A percentile compares a stretch with the other conserved stretches of the same genome.
These are phyloP conservation scores for Contarinia nasturtii DNA, from an alignment of 1,140 invertebrate genomes.

Conservation along the genomic window DNA sequence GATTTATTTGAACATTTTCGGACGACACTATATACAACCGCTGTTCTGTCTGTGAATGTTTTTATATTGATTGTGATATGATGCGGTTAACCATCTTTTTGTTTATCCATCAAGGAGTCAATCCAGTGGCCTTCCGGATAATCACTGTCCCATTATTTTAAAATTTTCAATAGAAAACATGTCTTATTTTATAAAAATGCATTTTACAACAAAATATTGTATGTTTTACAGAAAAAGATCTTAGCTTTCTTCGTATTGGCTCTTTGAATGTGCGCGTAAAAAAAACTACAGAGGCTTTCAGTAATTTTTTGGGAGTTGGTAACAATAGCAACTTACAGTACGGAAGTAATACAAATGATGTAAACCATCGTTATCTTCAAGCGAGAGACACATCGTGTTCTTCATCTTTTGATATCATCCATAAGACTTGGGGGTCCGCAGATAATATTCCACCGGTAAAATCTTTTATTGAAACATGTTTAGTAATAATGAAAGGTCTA, in stretches of 20 bases:
- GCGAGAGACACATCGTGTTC: slow-evolving; percentile 14
- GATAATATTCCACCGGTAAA: slow-evolving; percentile 54
- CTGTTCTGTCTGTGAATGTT: no score
- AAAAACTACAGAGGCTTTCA: slow-evolving; percentile 76
- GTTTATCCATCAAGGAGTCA: no score
- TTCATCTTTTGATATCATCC: slow-evolving; percentile 31
- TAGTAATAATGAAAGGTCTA: neutral
- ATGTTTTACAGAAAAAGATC: slow-evolving; percentile 50
- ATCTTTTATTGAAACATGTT: slow-evolving; percentile 1
- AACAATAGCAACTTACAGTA: slow-evolving; percentile 20
- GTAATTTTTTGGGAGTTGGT: slow-evolving; percentile 65
- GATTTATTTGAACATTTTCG: no score
- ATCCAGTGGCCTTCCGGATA: no score
- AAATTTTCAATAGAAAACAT: no score
- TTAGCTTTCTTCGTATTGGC: slow-evolving; percentile 72
- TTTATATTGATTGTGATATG: no score
- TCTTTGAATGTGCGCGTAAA: slow-evolving; percentile 81
- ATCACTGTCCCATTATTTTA: no score
- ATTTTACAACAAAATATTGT: neutral
- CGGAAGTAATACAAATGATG: neutral
- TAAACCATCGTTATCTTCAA: neutral
- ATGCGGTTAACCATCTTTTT: no score
- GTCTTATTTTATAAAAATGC: no score
- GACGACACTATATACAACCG: no score
- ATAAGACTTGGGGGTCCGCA: slow-evolving; percentile 72